phyloP scores from a whole-genome alignment of 2,113 vertebrate species.

The Eidolon helvum region DNA sequence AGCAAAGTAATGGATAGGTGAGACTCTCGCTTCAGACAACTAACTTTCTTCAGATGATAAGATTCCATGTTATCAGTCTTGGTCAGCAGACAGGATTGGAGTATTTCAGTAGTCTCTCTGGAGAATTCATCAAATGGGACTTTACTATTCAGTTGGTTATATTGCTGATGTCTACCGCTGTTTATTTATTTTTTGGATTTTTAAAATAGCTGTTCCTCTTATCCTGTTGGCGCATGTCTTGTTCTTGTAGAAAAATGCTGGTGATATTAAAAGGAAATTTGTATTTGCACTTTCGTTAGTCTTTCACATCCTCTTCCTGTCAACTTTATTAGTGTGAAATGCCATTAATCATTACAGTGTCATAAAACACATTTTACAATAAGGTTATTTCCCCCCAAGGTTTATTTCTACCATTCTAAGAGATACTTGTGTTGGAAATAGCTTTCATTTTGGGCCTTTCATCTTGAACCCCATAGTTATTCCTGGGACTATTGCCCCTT shows the following conservation, averaged over 20 bases:
- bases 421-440: conserved; percentile 76
- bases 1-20: background rate
- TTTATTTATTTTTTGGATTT: conserved; percentile 60
- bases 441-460: conserved; percentile 75
- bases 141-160: background rate
- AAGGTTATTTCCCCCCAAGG: conserved; percentile 61
- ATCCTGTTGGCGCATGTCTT: conserved; percentile 75
- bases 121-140: background rate
- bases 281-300: conserved; percentile 72
- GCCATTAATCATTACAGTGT: conserved; percentile 75
- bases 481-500: conserved; percentile 53
- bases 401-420: conserved; percentile 72
- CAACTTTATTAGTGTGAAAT: conserved; percentile 76
- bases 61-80: background rate
- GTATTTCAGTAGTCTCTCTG: background rate
- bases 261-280: conserved; percentile 74
- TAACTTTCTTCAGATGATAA: background rate
- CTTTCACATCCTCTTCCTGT: conserved; percentile 73
- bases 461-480: conserved; percentile 75
- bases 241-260: conserved; percentile 56
- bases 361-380: conserved; percentile 72
- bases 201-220: conserved; percentile 62
- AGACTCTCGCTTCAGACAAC: background rate
- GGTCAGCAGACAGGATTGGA: background rate
- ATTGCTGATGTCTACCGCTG: background rate